phyloP scores from a whole-genome alignment of 1,140 invertebrate genomes.

The Pogonognathellus flavescens region DNA sequence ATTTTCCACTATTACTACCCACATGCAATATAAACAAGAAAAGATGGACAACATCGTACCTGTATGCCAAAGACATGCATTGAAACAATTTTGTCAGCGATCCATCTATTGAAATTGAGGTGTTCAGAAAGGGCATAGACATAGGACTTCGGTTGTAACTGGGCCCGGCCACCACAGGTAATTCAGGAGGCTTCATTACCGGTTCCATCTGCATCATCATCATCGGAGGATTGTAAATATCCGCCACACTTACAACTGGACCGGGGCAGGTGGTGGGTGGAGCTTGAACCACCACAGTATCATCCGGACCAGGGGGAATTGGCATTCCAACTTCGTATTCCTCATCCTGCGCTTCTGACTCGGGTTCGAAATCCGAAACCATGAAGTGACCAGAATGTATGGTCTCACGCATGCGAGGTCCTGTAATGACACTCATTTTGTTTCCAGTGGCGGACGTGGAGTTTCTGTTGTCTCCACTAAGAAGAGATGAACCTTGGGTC shows the following conservation, averaged over 20 bases:
- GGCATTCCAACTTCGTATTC: slow-evolving; percentile 85
- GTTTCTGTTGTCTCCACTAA: slow-evolving; percentile 44
- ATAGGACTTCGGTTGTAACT: slow-evolving; percentile 62
- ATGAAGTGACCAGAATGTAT: slow-evolving; percentile 99
- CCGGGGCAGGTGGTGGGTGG: not conserved
- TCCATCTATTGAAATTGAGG: slow-evolving; percentile 88
- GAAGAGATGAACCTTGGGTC: slow-evolving; percentile 53
- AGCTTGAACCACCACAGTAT: slow-evolving; percentile 64
- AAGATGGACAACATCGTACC: too few species aligned
- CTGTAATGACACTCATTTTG: slow-evolving; percentile 53
- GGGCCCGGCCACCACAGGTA: not conserved
- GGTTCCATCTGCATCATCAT: slow-evolving; percentile 4
- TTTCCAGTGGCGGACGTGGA: not conserved
- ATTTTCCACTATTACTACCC: too few species aligned
- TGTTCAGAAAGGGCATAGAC: slow-evolving; percentile 67
- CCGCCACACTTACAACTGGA: not conserved
- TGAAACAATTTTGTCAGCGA: slow-evolving; percentile 95
- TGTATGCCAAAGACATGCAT: slow-evolving; percentile 96
- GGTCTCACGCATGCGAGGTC: slow-evolving; percentile 73
- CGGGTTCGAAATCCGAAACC: slow-evolving; percentile 92
- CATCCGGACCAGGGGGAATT: slow-evolving; percentile 76
- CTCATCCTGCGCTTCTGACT: slow-evolving; percentile 88
- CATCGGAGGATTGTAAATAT: not conserved
- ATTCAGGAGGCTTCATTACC: not conserved
- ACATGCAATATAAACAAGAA: too few species aligned